phyloP scores from a whole-genome alignment of 2,797 vertebrate genomes.

The Loris lydekkerianus region DNA sequence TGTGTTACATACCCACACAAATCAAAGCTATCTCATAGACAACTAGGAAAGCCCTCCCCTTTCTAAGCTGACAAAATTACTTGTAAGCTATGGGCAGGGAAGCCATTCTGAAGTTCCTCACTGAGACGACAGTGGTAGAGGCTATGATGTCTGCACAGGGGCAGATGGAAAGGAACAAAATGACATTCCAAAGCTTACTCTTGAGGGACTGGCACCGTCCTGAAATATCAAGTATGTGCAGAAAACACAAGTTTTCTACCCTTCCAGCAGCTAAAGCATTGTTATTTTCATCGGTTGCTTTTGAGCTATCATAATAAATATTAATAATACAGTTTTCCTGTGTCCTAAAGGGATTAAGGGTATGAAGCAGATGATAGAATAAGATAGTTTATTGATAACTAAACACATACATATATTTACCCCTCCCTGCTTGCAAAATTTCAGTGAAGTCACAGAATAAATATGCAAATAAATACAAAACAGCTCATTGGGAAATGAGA shows the following conservation, averaged over 20 bases:
- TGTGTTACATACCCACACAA: not conserved
- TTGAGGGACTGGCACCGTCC: not conserved
- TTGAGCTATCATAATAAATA: not conserved
- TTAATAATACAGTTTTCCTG: conserved; percentile 2
- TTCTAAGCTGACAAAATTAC: conserved; percentile 58
- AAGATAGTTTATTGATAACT: not conserved
- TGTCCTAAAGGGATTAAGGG: not conserved
- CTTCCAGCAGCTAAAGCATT: not conserved
- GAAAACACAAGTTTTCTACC: not conserved
- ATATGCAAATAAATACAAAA: not conserved
- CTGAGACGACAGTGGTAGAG: not conserved
- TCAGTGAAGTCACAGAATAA: conserved; percentile 23
- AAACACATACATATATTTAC: not conserved
- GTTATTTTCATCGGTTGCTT: not conserved
- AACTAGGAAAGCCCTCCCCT: conserved; percentile 21
- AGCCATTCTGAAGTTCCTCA: not conserved
- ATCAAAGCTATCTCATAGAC: conserved; percentile 31
- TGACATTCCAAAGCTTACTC: not conserved
- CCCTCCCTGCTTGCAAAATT: not conserved
- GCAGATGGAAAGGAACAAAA: not conserved
- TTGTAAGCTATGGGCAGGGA: conserved; percentile 14
- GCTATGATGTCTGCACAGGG: not conserved
- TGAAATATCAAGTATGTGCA: not conserved
- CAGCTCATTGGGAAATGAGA: not conserved
- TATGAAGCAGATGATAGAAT: not conserved